Evolutionary conservation across 2,113 vertebrate genomes (phyloP).

Genomic region (Ariopsis seemanni): DNA sequence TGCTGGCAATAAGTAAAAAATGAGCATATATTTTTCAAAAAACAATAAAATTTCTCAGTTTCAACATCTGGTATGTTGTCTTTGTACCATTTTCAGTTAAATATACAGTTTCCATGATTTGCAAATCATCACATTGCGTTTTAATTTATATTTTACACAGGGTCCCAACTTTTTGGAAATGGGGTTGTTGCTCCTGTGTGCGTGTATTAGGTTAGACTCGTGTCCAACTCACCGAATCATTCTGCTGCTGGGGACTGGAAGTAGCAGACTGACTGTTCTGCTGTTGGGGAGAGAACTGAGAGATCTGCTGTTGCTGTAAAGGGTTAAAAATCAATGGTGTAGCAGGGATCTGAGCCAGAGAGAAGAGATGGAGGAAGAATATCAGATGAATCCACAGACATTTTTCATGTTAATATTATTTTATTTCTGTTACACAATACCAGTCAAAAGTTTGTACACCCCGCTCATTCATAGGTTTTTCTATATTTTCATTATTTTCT

Average conservation of each 20-base stretch:
- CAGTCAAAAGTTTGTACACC: no score
- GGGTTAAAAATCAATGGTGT: constrained; percentile 87
- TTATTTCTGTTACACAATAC: not conserved
- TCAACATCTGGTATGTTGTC: no score
- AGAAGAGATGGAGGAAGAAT: not conserved
- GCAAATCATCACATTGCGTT: no score
- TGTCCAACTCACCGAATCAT: constrained; percentile 74
- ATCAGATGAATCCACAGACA: not conserved
- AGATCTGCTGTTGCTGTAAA: constrained; percentile 82
- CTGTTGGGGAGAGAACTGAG: constrained; percentile 80
- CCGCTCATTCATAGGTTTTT: no score
- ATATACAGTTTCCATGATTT: no score
- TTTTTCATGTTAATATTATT: not conserved
- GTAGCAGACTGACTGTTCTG: constrained; percentile 74
- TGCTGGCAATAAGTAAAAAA: no score
- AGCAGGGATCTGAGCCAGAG: constrained; percentile 75
- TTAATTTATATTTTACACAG: no score
- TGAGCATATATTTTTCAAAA: no score
- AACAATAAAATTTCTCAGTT: no score
- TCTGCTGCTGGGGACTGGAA: constrained; percentile 81
- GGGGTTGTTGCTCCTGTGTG: not conserved
- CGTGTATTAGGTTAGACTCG: not conserved
- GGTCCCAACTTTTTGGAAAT: no score
- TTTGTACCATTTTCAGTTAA: no score
- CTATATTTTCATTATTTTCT: no score